Conservation (phyloP, 2,888 invertebrate genomes). For the Eristalinus aeneus region DNA sequence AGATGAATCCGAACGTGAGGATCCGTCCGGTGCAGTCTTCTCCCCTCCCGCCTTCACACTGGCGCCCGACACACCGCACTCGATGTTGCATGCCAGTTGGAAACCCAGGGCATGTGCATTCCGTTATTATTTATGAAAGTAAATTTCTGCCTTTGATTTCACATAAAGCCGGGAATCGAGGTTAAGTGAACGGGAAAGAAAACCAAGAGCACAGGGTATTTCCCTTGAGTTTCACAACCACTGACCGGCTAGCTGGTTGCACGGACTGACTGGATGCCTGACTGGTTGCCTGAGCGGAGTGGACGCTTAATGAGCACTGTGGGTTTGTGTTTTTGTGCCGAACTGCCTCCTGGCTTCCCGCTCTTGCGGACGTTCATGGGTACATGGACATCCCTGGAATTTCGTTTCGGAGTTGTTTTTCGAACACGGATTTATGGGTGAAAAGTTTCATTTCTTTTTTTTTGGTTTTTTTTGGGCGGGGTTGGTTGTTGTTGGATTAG, state of each 20-base stretch:
- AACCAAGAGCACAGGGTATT: background rate
- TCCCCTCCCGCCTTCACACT: background rate
- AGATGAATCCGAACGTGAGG: slow-evolving; percentile 12
- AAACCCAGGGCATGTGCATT: slow-evolving; percentile 26
- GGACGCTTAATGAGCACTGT: slow-evolving; percentile 42
- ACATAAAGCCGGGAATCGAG: slow-evolving; percentile 49
- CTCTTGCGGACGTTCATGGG: slow-evolving; percentile 16
- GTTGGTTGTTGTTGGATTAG: background rate
- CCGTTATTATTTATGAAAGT: slow-evolving; percentile 63
- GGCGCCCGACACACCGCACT: background rate
- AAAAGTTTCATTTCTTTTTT: slow-evolving; percentile 4
- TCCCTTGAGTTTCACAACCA: background rate
- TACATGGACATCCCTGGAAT: slow-evolving; percentile 6
- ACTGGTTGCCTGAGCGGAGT: background rate
- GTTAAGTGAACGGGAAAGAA: slow-evolving; percentile 49
- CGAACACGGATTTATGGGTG: slow-evolving; percentile 40
- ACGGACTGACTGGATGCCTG: background rate
- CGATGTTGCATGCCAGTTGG: background rate
- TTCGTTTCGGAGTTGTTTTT: slow-evolving; percentile 9
- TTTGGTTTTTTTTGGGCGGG: background rate
- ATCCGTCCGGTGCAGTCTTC: background rate
- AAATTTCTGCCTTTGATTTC: slow-evolving; percentile 60
- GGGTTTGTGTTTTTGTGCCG: slow-evolving; percentile 29
- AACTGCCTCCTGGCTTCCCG: background rate
- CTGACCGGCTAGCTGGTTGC: background rate